These are phyloP conservation scores for Papilio gigon DNA, from an alignment of 2,888 invertebrate genomes.

Conservation along the genomic window DNA sequence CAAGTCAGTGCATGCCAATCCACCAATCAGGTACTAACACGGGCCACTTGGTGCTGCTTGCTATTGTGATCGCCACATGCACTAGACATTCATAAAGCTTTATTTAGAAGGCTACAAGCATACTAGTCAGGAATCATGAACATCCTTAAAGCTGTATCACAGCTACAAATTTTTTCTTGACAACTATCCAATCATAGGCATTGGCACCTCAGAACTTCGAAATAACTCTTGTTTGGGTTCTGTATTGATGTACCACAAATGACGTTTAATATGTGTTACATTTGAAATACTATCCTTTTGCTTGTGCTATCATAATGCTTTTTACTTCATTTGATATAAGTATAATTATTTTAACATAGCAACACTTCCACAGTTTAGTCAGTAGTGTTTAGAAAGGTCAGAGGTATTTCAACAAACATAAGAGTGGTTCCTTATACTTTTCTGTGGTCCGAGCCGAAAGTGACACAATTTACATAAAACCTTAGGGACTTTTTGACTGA, in stretches of 20 bases:
- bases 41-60: not conserved
- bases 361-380: too few species aligned
- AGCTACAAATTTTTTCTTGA: not conserved
- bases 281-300: not conserved
- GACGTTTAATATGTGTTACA: not conserved
- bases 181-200: too few species aligned
- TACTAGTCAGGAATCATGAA: not conserved
- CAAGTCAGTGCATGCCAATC: not conserved
- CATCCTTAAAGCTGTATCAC: not conserved
- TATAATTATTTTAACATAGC: not conserved
- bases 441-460: not conserved
- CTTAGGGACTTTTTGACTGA: not conserved
- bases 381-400: not conserved
- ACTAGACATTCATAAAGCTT: constrained; percentile 12
- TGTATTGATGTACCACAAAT: not conserved
- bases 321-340: not conserved
- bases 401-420: not conserved
- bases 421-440: not conserved
- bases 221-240: not conserved
- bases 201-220: too few species aligned
- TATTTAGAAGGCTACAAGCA: not conserved
- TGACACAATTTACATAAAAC: not conserved
- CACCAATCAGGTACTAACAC: not conserved
- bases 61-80: not conserved
- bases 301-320: too few species aligned